These are phyloP conservation scores for Leucoraja erinaceus DNA, from an alignment of 2,113 vertebrate genomes.

Conservation along the genomic window DNA sequence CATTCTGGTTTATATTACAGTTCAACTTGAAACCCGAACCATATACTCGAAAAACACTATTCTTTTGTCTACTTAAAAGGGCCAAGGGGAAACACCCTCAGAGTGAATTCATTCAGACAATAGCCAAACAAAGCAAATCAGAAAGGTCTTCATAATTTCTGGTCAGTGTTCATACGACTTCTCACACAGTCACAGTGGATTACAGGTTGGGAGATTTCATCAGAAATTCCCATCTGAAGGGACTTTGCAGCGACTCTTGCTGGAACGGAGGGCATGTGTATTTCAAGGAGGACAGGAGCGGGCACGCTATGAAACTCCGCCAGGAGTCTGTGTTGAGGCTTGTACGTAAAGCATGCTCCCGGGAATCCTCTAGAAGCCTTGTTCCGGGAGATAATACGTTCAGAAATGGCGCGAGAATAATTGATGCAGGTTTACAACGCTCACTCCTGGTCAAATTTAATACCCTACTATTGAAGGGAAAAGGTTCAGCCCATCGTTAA, in stretches of 20 bases:
- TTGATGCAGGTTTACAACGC: background rate
- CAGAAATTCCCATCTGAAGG: background rate
- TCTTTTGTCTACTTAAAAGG: background rate
- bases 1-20: background rate
- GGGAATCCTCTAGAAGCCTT: background rate
- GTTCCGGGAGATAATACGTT: background rate
- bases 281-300: background rate
- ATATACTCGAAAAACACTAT: background rate
- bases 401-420: background rate
- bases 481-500: background rate
- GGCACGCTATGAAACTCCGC: background rate
- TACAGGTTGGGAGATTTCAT: background rate
- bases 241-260: background rate
- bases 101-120: background rate
- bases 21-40: background rate
- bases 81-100: background rate
- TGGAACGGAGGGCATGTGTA: background rate
- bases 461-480: background rate
- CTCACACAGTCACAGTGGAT: background rate
- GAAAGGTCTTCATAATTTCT: too few species aligned
- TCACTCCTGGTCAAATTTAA: background rate
- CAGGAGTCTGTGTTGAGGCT: background rate
- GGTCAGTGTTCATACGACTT: too few species aligned
- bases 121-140: background rate
- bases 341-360: background rate